Conservation (phyloP, 2,113 vertebrate genomes). For the Leucosticte australis region DNA sequence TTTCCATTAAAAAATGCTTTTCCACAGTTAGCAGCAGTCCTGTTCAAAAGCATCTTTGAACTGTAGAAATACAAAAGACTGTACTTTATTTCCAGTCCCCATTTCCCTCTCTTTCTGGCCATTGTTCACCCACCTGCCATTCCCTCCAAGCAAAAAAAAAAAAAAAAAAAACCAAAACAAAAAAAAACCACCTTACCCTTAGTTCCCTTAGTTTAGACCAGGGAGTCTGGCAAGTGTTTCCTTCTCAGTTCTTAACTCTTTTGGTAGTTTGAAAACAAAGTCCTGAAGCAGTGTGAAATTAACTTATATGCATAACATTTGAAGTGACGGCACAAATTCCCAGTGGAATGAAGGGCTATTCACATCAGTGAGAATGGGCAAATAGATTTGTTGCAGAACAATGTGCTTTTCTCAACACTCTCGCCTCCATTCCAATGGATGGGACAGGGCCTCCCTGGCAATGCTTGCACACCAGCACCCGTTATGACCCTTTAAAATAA, state of each 20-base stretch:
- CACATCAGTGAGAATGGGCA: conserved; percentile 58
- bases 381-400: conserved; percentile 29
- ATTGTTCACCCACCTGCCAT: not conserved
- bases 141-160: not conserved
- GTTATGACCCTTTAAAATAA: conserved; percentile 27
- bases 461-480: not conserved
- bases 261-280: conserved; percentile 47
- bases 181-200: not conserved
- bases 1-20: conserved; percentile 29
- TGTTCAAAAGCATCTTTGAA: conserved; percentile 8
- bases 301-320: conserved; percentile 53
- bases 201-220: not conserved
- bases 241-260: conserved; percentile 25
- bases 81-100: not conserved
- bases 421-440: not conserved
- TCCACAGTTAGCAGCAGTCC: not conserved
- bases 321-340: conserved; percentile 36
- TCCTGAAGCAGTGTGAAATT: conserved; percentile 58
- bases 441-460: not conserved
- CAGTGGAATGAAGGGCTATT: conserved; percentile 51
- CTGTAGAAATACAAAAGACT: not conserved
- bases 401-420: conserved; percentile 41
- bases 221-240: not conserved
- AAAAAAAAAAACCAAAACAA: not conserved
- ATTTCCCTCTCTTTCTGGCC: not conserved